Conservation (phyloP, 2,888 invertebrate species). For the Macrophya annulata region DNA sequence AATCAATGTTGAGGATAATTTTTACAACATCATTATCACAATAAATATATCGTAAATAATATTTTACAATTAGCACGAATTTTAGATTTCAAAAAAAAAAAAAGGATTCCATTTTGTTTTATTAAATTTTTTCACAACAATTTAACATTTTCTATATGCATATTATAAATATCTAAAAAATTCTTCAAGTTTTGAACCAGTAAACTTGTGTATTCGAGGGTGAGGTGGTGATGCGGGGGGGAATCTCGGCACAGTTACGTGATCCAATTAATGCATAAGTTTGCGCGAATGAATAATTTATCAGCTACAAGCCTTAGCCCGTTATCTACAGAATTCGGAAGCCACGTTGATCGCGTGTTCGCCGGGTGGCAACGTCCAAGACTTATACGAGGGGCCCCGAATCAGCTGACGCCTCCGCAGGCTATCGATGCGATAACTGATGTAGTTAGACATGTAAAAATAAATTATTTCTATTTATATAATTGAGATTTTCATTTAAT, state of each 20-base stretch:
- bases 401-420: conserved; percentile 48
- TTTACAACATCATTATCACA: too few species aligned
- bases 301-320: conserved; percentile 42
- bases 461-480: neutral
- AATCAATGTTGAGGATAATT: too few species aligned
- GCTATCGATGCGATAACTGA: conserved; percentile 38
- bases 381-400: neutral
- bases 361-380: conserved; percentile 32
- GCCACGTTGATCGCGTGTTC: conserved; percentile 45
- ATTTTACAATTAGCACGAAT: too few species aligned
- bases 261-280: conserved; percentile 31
- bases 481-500: neutral
- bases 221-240: neutral
- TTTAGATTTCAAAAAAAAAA: too few species aligned
- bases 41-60: too few species aligned
- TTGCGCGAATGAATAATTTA: conserved; percentile 44
- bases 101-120: too few species aligned
- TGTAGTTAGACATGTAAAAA: neutral
- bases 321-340: conserved; percentile 50
- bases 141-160: too few species aligned
- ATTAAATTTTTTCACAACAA: too few species aligned
- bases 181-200: neutral
- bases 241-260: neutral
- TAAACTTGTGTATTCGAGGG: neutral
- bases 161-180: neutral